Conservation (phyloP, 1,140 invertebrate genomes). For the Dolichoris vasculosae region DNA sequence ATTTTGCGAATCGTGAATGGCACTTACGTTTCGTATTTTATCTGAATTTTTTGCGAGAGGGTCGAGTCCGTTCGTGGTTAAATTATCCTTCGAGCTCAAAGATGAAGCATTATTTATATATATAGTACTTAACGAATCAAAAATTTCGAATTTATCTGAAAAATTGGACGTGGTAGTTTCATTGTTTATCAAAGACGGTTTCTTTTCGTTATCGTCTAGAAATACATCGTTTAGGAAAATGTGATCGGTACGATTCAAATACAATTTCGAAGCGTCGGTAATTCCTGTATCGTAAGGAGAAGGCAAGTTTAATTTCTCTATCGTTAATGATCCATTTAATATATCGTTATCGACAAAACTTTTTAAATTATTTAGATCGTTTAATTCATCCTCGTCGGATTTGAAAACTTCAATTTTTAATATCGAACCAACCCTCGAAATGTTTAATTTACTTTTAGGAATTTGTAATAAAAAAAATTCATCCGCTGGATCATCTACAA, state of each 20-base stretch:
- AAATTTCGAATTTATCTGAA: neutral
- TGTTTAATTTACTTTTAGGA: slow-evolving; percentile 56
- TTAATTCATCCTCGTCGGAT: neutral
- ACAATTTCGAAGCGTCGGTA: neutral
- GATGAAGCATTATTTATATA: neutral
- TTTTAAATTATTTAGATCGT: slow-evolving; percentile 16
- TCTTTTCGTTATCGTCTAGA: neutral
- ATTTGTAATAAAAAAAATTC: slow-evolving; percentile 57
- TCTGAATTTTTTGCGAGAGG: neutral
- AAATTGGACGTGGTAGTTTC: neutral
- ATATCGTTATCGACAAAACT: slow-evolving; percentile 9
- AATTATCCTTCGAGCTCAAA: neutral
- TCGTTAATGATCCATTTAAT: neutral
- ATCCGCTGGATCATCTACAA: slow-evolving; percentile 56
- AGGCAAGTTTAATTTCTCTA: neutral
- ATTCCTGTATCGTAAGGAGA: neutral
- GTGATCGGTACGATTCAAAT: neutral
- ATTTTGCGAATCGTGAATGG: slow-evolving; percentile 38
- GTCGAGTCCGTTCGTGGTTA: neutral
- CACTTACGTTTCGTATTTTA: slow-evolving; percentile 38
- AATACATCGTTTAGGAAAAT: neutral
- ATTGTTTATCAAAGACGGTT: neutral
- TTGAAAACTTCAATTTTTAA: slow-evolving; percentile 55
- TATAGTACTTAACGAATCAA: neutral
- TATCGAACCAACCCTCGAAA: slow-evolving; percentile 44